A percentile compares a stretch with the other conserved stretches of the same genome.
phyloP scores from a whole-genome alignment of 2,888 invertebrate species.

The Achlya flavicornis region DNA sequence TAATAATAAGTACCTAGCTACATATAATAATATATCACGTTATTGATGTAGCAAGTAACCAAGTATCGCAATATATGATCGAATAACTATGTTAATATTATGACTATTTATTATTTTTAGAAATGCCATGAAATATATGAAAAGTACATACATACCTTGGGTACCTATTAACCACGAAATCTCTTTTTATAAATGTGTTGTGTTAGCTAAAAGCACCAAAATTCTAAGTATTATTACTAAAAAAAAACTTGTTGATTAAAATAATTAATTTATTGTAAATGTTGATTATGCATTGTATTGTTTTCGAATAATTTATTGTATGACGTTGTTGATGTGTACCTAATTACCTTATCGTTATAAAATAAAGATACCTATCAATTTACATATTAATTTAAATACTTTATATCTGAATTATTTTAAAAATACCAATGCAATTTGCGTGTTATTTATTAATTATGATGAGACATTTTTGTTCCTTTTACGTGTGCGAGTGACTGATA shows the following conservation, averaged over 20 bases:
- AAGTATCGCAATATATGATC: neutral
- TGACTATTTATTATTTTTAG: neutral
- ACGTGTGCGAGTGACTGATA: neutral
- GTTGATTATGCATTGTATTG: conserved; percentile 1
- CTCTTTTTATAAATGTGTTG: neutral
- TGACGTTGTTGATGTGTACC: neutral
- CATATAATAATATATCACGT: neutral
- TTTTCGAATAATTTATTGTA: conserved; percentile 9
- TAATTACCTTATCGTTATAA: neutral
- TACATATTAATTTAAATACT: neutral
- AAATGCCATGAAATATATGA: neutral
- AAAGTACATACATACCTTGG: neutral
- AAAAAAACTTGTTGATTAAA: conserved; percentile 4
- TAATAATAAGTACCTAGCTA: neutral
- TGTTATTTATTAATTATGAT: neutral
- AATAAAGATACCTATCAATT: neutral
- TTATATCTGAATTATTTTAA: neutral
- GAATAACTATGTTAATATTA: neutral
- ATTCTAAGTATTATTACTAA: neutral
- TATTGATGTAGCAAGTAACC: neutral
- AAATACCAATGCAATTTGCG: neutral
- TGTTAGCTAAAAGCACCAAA: conserved; percentile 4
- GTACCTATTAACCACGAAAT: neutral
- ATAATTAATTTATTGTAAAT: conserved; percentile 7
- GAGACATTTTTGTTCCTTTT: neutral